Conservation (phyloP, 1,140 invertebrate genomes). For the Zaprionus vittiger region DNA sequence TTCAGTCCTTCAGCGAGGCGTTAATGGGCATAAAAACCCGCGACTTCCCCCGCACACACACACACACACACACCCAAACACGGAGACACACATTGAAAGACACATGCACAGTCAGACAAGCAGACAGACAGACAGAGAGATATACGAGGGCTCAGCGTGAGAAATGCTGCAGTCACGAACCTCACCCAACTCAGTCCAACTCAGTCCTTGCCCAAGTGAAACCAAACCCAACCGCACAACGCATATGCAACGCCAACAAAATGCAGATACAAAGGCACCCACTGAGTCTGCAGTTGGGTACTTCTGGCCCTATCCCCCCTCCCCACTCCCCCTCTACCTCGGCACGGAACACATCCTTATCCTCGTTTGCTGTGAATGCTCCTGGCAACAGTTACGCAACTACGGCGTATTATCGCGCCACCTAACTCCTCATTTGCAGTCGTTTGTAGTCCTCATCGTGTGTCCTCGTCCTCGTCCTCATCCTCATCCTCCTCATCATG, state of each 20-base stretch:
- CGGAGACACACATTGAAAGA: constrained; percentile 1
- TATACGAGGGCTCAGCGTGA: constrained; percentile 49
- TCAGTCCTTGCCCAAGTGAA: not conserved
- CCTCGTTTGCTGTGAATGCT: constrained; percentile 18
- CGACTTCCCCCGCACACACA: not conserved
- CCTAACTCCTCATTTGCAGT: constrained; percentile 63
- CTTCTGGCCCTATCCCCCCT: not conserved
- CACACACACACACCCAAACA: not conserved
- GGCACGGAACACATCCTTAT: not conserved
- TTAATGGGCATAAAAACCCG: constrained; percentile 62
- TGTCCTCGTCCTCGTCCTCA: not conserved
- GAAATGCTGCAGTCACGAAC: constrained; percentile 61
- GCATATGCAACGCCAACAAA: constrained; percentile 51
- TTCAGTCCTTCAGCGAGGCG: constrained; percentile 52
- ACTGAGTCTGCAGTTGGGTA: not conserved
- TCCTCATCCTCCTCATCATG: not conserved
- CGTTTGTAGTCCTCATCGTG: constrained; percentile 50
- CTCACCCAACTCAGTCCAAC: not conserved
- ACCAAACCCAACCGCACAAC: not conserved
- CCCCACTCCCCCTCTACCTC: not conserved
- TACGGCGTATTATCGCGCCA: constrained; percentile 48
- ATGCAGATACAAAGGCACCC: constrained; percentile 50
- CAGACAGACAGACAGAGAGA: constrained; percentile 12
- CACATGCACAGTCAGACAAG: constrained; percentile 1
- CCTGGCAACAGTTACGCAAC: constrained; percentile 60